These are phyloP conservation scores for Mirounga angustirostris DNA, from an alignment of 2,113 vertebrate species.

Conservation along the genomic window DNA sequence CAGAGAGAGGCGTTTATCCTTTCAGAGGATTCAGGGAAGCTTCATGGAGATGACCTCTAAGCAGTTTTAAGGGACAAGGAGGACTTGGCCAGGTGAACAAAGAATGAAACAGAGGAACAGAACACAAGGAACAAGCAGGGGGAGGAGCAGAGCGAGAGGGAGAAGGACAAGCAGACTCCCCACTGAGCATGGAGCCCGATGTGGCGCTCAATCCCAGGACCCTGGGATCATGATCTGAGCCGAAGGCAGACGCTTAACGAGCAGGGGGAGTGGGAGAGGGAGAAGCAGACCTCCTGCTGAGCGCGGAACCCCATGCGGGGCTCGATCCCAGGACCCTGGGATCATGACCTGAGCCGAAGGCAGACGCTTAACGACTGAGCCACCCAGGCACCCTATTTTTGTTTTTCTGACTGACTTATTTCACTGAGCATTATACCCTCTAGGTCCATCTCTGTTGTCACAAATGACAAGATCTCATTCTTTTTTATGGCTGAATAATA, in stretches of 20 bases:
- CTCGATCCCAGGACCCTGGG: no score
- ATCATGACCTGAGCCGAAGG: no score
- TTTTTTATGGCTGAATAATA: background rate
- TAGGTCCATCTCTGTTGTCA: background rate
- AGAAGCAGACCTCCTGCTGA: no score
- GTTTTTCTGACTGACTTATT: background rate
- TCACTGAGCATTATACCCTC: background rate
- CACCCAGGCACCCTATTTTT: background rate
- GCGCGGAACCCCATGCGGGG: no score
- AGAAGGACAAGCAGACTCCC: background rate
- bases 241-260: no score
- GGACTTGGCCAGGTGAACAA: background rate
- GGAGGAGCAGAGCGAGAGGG: background rate
- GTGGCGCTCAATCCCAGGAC: no score
- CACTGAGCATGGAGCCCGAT: no score
- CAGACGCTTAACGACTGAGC: no score
- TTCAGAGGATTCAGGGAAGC: background rate
- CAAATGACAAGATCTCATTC: background rate
- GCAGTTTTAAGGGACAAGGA: background rate
- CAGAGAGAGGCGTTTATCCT: background rate
- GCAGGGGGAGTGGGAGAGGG: no score
- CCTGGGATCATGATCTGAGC: no score
- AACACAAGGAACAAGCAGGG: background rate
- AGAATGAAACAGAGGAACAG: conserved; percentile 1
- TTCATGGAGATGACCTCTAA: background rate